A percentile compares a stretch with the other conserved stretches of the same genome.
These are phyloP conservation scores for Ceratina australensis DNA, from an alignment of 1,140 invertebrate species.

Conservation along the genomic window DNA sequence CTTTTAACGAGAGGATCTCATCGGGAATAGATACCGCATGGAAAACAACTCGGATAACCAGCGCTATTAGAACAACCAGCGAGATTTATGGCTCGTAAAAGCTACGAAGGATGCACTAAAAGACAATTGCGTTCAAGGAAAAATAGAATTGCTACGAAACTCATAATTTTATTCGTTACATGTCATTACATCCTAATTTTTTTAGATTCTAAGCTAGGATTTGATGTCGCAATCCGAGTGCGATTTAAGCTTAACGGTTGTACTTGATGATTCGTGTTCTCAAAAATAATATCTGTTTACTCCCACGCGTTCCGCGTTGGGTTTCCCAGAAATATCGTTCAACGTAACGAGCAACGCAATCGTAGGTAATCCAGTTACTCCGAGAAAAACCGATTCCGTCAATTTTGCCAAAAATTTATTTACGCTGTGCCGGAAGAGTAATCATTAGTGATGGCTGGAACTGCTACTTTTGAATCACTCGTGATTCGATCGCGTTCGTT, in stretches of 20 bases:
- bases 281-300: background rate
- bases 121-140: no score
- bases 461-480: no score
- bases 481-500: no score
- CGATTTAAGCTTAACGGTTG: no score
- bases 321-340: conserved; percentile 23
- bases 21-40: background rate
- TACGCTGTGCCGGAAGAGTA: background rate
- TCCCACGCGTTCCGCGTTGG: background rate
- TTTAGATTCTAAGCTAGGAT: no score
- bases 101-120: no score
- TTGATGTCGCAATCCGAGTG: no score
- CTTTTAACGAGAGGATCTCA: background rate
- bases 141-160: no score
- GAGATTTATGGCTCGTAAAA: conserved; percentile 3
- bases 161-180: no score
- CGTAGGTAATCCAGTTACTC: background rate
- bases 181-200: no score
- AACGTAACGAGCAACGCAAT: background rate
- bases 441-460: background rate
- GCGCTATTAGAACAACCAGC: background rate
- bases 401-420: background rate
- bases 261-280: background rate
- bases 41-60: background rate
- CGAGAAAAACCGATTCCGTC: background rate